Conservation (phyloP, 2,888 invertebrate genomes). For the Meghimatium bilineatum region DNA sequence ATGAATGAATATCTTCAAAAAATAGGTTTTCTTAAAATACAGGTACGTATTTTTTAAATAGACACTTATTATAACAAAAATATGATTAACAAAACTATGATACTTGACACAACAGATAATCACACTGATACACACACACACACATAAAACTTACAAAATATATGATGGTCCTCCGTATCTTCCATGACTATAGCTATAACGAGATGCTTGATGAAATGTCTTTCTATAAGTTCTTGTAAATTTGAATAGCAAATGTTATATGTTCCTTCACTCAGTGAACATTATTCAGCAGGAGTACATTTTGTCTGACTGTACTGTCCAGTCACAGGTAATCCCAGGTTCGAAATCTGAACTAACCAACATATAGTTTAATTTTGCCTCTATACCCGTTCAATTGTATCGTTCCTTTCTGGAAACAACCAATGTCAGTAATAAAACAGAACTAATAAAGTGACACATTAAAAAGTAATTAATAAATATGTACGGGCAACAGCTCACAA, state of each 20-base stretch:
- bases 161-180: constrained; percentile 7
- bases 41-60: no score
- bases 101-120: no score
- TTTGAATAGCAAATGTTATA: neutral
- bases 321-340: neutral
- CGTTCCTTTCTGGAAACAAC: neutral
- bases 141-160: constrained; percentile 10
- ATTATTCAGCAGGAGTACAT: neutral
- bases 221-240: neutral
- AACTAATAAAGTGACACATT: neutral
- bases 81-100: no score
- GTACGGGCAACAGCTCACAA: no score
- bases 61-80: no score
- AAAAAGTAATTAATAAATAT: neutral
- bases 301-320: neutral
- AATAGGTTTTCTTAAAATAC: no score
- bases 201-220: neutral
- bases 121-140: neutral
- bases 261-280: neutral
- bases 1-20: no score
- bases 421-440: neutral
- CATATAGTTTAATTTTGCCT: neutral
- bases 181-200: constrained; percentile 1
- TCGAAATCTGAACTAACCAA: neutral
- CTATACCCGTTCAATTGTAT: neutral